Evolutionary conservation across 2,888 invertebrate genomes (phyloP).

Genomic region (Globia sparganii): DNA sequence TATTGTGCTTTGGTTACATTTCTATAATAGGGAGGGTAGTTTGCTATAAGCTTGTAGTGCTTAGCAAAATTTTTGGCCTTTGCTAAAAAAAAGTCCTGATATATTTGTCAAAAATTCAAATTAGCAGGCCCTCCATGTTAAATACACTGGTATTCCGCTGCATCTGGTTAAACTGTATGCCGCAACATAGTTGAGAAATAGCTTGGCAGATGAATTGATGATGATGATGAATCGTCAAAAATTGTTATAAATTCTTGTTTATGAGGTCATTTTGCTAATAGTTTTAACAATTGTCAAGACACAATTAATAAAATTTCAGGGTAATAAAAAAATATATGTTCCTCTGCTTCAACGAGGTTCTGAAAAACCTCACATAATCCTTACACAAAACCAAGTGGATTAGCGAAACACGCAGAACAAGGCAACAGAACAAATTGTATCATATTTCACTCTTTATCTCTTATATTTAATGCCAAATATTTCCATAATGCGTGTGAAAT

Average conservation of each 20-base stretch:
- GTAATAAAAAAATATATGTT: neutral
- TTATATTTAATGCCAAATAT: slow-evolving; percentile 50
- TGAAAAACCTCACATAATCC: slow-evolving; percentile 28
- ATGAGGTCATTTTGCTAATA: neutral
- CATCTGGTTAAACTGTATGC: no score
- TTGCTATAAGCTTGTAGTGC: neutral
- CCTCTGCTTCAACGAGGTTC: neutral
- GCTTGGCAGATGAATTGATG: neutral
- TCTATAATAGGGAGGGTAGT: neutral
- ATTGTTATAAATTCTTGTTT: neutral
- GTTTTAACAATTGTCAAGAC: neutral
- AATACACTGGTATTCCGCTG: no score
- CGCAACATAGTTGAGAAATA: neutral
- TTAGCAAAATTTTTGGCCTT: neutral
- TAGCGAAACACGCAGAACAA: slow-evolving; percentile 23
- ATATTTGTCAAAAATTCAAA: neutral
- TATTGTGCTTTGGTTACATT: neutral
- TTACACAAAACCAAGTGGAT: slow-evolving; percentile 25
- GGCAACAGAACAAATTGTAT: slow-evolving; percentile 41
- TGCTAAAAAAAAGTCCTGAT: neutral
- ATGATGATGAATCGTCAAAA: neutral
- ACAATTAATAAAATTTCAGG: neutral
- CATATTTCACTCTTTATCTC: slow-evolving; percentile 46
- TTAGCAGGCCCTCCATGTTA: neutral
- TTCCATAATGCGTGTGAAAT: slow-evolving; percentile 56